Evolutionary conservation across 2,888 invertebrate genomes (phyloP).

Genomic region (Tillus elongatus): DNA sequence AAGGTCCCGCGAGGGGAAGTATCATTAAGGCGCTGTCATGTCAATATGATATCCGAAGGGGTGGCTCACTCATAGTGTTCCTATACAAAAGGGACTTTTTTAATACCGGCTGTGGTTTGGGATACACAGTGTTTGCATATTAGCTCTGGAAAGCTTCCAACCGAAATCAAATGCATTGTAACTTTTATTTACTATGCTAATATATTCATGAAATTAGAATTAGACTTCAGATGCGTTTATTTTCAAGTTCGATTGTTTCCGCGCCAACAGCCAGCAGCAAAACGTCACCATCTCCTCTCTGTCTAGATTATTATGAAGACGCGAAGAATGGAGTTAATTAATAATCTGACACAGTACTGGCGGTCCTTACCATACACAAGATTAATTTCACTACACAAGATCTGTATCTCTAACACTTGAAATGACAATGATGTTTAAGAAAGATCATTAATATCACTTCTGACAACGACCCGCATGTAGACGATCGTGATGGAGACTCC

Average conservation of each 20-base stretch:
- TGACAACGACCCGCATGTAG: constrained; percentile 5
- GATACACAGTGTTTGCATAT: constrained; percentile 39
- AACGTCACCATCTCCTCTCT: neutral
- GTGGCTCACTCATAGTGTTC: constrained; percentile 37
- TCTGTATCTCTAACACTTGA: constrained; percentile 31
- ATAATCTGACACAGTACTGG: constrained; percentile 25
- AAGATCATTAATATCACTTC: constrained; percentile 28
- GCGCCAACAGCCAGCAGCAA: constrained; percentile 1
- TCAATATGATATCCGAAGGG: constrained; percentile 44
- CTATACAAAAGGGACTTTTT: constrained; percentile 41
- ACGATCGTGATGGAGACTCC: no score
- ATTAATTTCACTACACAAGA: constrained; percentile 25
- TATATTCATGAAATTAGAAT: constrained; percentile 40
- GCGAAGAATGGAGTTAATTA: constrained; percentile 27
- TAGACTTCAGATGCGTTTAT: constrained; percentile 9
- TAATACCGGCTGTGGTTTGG: constrained; percentile 40
- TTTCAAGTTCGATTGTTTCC: constrained; percentile 21
- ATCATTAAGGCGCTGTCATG: constrained; percentile 46
- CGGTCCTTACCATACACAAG: constrained; percentile 21
- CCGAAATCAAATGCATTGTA: constrained; percentile 38
- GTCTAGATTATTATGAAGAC: constrained; percentile 25
- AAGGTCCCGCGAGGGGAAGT: constrained; percentile 37
- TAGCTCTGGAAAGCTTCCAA: constrained; percentile 35
- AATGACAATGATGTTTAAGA: constrained; percentile 31
- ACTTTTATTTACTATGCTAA: constrained; percentile 40